Conservation (phyloP, 2,113 vertebrate species). For the Pionites leucogaster region DNA sequence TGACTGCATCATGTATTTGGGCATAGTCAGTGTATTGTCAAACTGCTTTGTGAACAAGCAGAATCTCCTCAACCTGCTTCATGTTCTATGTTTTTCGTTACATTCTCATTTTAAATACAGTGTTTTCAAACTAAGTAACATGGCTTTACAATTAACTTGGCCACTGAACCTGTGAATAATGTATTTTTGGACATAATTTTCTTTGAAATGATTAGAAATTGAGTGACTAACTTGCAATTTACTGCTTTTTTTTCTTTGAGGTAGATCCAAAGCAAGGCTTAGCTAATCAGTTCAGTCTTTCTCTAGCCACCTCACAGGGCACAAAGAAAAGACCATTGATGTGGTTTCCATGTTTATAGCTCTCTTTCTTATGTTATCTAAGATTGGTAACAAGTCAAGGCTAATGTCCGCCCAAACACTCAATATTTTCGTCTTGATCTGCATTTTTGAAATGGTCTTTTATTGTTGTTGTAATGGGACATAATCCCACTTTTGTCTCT, state of each 20-base stretch:
- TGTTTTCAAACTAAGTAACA: background rate
- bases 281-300: background rate
- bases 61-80: background rate
- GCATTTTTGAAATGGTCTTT: background rate
- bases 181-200: background rate
- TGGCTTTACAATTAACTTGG: background rate
- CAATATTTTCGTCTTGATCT: background rate
- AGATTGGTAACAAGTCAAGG: background rate
- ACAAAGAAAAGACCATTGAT: background rate
- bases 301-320: background rate
- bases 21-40: background rate
- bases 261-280: background rate
- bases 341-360: background rate
- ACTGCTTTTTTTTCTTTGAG: background rate
- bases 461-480: background rate
- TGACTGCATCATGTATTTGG: background rate
- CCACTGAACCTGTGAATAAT: background rate
- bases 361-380: background rate
- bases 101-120: background rate
- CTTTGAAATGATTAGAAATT: background rate
- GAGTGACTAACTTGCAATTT: background rate
- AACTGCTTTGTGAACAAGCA: background rate
- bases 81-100: background rate
- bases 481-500: background rate
- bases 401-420: background rate